Evolutionary conservation across 2,797 vertebrate genomes (phyloP).

Genomic region (Karalla daura): DNA sequence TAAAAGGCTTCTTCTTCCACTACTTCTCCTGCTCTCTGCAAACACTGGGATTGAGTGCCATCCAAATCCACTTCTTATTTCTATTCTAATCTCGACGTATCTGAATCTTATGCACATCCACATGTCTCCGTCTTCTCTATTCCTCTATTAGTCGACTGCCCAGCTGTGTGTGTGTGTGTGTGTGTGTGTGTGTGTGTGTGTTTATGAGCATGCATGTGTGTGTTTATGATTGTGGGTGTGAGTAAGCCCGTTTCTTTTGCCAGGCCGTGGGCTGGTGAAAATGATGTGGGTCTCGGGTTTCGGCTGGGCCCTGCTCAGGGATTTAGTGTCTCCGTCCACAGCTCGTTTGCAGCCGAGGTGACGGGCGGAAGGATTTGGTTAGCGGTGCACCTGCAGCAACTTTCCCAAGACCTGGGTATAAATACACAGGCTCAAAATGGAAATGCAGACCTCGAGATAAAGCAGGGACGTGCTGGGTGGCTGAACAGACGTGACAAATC

Average conservation of each 20-base stretch:
- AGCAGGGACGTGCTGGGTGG: slow-evolving; percentile 11
- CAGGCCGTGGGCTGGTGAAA: slow-evolving; percentile 10
- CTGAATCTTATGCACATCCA: no score
- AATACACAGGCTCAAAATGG: slow-evolving; percentile 59
- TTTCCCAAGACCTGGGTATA: slow-evolving; percentile 58
- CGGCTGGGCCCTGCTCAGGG: slow-evolving; percentile 12
- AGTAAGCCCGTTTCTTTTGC: background rate
- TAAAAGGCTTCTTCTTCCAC: no score
- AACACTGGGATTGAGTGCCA: no score
- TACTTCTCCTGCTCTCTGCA: no score
- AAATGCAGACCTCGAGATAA: slow-evolving; percentile 24
- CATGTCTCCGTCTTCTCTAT: no score
- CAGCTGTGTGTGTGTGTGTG: no score
- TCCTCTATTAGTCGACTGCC: no score
- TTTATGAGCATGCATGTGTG: background rate
- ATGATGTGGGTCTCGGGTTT: slow-evolving; percentile 44
- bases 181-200: background rate
- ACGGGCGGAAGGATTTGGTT: slow-evolving; percentile 44
- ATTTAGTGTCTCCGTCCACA: slow-evolving; percentile 50
- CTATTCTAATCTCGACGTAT: no score
- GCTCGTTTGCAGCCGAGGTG: slow-evolving; percentile 59
- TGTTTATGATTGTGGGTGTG: background rate
- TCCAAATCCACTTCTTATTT: no score
- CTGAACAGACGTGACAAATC: background rate
- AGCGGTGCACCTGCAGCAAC: slow-evolving; percentile 33